A percentile compares a stretch with the other conserved stretches of the same genome.
phyloP scores from a whole-genome alignment of 2,797 vertebrate genomes.

The Gouania willdenowi region DNA sequence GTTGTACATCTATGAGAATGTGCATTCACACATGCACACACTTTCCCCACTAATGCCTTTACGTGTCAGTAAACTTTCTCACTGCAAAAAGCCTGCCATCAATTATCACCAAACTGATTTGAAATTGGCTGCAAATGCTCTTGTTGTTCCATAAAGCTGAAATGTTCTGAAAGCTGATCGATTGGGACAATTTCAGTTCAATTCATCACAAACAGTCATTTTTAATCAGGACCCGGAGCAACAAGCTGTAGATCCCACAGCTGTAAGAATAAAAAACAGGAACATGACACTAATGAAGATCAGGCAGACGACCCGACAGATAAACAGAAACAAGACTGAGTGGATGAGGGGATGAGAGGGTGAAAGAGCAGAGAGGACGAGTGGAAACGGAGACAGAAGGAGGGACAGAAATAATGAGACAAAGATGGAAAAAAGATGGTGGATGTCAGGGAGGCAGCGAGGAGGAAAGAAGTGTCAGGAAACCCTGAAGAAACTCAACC shows the following conservation, averaged over 20 bases:
- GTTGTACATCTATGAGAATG: background rate
- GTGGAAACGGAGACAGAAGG: slow-evolving; percentile 22
- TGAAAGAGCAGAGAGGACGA: slow-evolving; percentile 5
- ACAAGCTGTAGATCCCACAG: background rate
- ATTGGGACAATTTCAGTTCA: background rate
- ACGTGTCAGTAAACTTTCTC: no score
- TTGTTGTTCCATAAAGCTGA: no score
- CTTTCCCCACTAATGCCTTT: no score
- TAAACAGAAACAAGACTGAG: slow-evolving; percentile 19
- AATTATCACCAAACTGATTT: slow-evolving; percentile 8
- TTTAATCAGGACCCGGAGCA: slow-evolving; percentile 7
- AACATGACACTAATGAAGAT: background rate
- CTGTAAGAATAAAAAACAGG: no score
- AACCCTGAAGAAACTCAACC: slow-evolving; percentile 57
- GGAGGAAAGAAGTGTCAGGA: slow-evolving; percentile 56
- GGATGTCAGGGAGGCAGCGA: slow-evolving; percentile 49
- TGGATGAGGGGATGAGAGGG: slow-evolving; percentile 1
- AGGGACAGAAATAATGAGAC: slow-evolving; percentile 50
- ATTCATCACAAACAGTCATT: slow-evolving; percentile 4
- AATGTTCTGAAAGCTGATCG: background rate
- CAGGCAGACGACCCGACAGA: slow-evolving; percentile 5
- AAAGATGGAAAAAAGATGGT: slow-evolving; percentile 56
- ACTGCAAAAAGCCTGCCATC: slow-evolving; percentile 7
- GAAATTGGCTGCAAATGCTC: no score
- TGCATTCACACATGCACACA: slow-evolving; percentile 8